Evolutionary conservation across 2,888 invertebrate species (phyloP).

Genomic region (Phorcus lineatus): DNA sequence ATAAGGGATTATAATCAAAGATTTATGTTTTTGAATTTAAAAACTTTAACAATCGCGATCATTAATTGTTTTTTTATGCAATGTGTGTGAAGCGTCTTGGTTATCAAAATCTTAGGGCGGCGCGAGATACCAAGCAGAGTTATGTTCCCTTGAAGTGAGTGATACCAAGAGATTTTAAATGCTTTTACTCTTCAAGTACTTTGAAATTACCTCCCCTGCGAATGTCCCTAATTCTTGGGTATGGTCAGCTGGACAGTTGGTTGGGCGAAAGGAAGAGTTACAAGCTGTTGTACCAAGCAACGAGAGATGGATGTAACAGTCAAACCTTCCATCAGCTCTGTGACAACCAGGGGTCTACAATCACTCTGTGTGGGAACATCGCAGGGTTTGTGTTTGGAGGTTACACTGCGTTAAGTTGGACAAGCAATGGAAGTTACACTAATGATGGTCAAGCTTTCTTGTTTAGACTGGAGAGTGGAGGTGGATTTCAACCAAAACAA

Average conservation of each 20-base stretch:
- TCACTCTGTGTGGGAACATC: neutral
- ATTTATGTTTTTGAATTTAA: too few species aligned
- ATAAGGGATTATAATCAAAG: too few species aligned
- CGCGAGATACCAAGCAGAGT: too few species aligned
- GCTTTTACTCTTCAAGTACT: too few species aligned
- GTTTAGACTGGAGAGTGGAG: slow-evolving; percentile 36
- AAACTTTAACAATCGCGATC: too few species aligned
- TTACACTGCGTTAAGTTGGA: neutral
- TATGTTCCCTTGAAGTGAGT: too few species aligned
- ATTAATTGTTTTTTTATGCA: too few species aligned
- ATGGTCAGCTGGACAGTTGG: neutral
- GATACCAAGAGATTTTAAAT: too few species aligned
- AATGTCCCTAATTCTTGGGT: too few species aligned
- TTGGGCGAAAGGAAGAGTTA: neutral
- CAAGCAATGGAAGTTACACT: slow-evolving; percentile 4
- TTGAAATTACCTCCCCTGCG: too few species aligned
- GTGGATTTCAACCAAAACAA: slow-evolving; percentile 16
- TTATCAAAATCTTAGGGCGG: too few species aligned
- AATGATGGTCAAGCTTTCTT: slow-evolving; percentile 44
- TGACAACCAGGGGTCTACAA: neutral
- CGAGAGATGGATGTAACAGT: neutral
- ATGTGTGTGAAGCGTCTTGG: too few species aligned
- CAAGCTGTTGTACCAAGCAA: neutral
- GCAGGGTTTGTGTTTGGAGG: neutral
- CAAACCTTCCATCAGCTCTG: neutral